phyloP scores from a whole-genome alignment of 2,797 vertebrate species.

The Erethizon dorsatum region DNA sequence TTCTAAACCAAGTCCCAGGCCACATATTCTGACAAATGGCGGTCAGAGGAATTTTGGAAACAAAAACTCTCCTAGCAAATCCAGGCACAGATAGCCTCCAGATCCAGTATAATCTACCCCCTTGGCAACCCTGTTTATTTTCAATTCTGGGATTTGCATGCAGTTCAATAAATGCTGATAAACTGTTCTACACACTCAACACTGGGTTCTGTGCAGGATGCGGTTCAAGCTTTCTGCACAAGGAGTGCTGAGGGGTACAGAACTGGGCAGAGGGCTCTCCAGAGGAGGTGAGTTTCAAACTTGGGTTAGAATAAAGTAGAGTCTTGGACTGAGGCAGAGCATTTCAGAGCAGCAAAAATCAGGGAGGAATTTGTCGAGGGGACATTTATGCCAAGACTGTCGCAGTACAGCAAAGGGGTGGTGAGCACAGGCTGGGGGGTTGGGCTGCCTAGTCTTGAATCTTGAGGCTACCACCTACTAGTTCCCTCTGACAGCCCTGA shows the following conservation, averaged over 20 bases:
- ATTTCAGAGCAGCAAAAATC: neutral
- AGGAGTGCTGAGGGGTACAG: neutral
- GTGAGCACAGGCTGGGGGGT: neutral
- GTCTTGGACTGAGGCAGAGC: neutral
- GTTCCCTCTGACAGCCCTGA: neutral
- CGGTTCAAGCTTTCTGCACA: neutral
- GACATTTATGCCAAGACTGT: neutral
- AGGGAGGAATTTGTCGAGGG: neutral
- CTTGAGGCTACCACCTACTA: neutral
- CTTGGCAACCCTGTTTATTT: neutral
- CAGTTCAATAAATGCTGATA: neutral
- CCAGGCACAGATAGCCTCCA: neutral
- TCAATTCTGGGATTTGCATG: neutral
- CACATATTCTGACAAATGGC: neutral
- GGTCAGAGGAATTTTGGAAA: slow-evolving; percentile 24
- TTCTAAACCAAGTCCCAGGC: neutral
- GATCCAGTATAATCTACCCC: no score
- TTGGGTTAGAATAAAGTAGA: neutral
- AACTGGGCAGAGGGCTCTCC: neutral
- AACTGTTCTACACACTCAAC: neutral
- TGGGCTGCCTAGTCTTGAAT: neutral
- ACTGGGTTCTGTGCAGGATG: neutral
- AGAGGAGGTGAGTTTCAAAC: neutral
- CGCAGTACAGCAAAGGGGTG: neutral
- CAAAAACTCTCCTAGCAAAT: neutral